Evolutionary conservation across 2,888 invertebrate species (phyloP).

Genomic region (Aphidius colemani): DNA sequence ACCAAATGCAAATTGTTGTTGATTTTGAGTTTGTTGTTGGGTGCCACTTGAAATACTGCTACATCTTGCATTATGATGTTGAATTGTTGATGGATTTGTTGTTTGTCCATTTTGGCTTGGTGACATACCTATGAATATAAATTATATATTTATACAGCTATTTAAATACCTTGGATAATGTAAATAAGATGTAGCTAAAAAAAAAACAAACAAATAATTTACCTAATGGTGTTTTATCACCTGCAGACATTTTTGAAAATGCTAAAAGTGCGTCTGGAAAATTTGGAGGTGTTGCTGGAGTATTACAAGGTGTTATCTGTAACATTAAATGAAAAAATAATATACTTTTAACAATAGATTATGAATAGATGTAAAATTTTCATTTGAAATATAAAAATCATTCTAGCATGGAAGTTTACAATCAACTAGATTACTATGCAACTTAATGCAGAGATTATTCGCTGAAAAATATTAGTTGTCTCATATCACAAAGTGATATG

Average conservation of each 20-base stretch:
- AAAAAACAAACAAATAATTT: constrained; percentile 32
- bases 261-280: constrained; percentile 89
- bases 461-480: background rate
- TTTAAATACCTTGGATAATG: background rate
- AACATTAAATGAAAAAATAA: constrained; percentile 1
- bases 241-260: constrained; percentile 84
- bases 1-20: constrained; percentile 56
- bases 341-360: background rate
- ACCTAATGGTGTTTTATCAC: constrained; percentile 63
- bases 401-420: background rate
- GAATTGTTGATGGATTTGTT: constrained; percentile 58
- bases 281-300: constrained; percentile 92
- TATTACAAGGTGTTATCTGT: constrained; percentile 89
- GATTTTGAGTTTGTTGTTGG: constrained; percentile 53
- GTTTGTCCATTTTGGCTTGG: constrained; percentile 57
- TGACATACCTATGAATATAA: constrained; percentile 53
- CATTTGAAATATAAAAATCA: background rate
- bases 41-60: constrained; percentile 48
- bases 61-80: constrained; percentile 62
- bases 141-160: background rate
- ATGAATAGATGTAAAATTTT: background rate
- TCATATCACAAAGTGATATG: no score
- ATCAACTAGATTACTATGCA: constrained; percentile 8
- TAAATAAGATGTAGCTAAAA: no score
- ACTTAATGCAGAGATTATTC: background rate